phyloP scores from a whole-genome alignment of 2,113 vertebrate genomes.

The Polypterus senegalus region DNA sequence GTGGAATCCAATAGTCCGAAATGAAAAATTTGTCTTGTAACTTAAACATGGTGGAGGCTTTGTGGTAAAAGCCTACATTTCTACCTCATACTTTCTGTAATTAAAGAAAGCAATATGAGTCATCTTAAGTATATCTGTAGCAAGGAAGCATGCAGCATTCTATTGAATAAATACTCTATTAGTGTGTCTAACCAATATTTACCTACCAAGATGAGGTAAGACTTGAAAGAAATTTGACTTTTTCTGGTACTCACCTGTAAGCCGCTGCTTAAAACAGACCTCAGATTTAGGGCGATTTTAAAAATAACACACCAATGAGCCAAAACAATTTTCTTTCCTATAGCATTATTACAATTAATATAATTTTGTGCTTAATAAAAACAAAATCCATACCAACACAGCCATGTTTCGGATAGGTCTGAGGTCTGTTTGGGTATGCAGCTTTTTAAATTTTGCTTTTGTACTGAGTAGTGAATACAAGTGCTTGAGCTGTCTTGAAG shows the following conservation, averaged over 20 bases:
- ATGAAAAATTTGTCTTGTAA: no score
- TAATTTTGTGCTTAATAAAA: no score
- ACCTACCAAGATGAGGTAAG: slow-evolving; percentile 30
- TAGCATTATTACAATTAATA: no score
- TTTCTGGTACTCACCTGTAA: slow-evolving; percentile 46
- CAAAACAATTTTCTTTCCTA: no score
- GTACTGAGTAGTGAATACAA: slow-evolving; percentile 22
- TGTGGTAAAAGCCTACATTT: slow-evolving; percentile 69
- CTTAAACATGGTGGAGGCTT: slow-evolving; percentile 39
- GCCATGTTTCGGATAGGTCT: slow-evolving; percentile 31
- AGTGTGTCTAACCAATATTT: slow-evolving; percentile 9
- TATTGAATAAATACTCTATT: background rate
- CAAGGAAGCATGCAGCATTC: slow-evolving; percentile 43
- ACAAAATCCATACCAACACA: no score
- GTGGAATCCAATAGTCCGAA: no score
- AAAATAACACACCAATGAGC: no score
- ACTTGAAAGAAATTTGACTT: slow-evolving; percentile 27
- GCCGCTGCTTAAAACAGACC: slow-evolving; percentile 30
- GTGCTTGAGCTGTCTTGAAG: slow-evolving; percentile 45
- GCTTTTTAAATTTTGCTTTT: slow-evolving; percentile 18
- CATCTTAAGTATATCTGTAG: slow-evolving; percentile 31
- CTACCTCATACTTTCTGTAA: slow-evolving; percentile 27
- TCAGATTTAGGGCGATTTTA: slow-evolving; percentile 27
- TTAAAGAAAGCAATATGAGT: slow-evolving; percentile 52
- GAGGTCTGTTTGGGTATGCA: slow-evolving; percentile 34